Percentiles rank a stretch among this genome's conserved stretches.
These are phyloP conservation scores for Parelbella ahira DNA, from an alignment of 2,888 invertebrate species.

Conservation along the genomic window DNA sequence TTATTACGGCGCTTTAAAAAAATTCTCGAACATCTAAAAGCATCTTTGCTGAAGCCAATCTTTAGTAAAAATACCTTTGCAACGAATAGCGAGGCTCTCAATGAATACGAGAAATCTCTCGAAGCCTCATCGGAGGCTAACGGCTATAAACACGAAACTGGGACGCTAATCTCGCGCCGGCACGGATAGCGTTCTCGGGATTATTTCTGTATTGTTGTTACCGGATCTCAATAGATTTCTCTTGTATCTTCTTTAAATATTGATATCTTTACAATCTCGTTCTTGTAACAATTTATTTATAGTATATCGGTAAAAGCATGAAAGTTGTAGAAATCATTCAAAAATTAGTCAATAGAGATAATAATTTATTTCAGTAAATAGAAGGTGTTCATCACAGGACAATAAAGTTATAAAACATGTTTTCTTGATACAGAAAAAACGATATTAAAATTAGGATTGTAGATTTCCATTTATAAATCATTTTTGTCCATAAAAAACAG, in stretches of 20 bases:
- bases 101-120: conserved; percentile 16
- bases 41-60: conserved; percentile 13
- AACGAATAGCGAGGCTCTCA: conserved; percentile 13
- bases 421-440: too few relatives aligned
- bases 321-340: too few relatives aligned
- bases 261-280: conserved; percentile 4
- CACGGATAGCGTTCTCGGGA: conserved; percentile 17
- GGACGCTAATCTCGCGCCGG: conserved; percentile 26
- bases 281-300: too few relatives aligned
- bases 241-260: conserved; percentile 3
- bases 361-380: too few relatives aligned
- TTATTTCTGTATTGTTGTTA: conserved; percentile 20
- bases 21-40: too few relatives aligned
- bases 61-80: conserved; percentile 20
- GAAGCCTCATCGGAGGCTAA: conserved; percentile 12
- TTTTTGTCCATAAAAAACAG: too few relatives aligned
- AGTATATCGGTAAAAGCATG: too few relatives aligned
- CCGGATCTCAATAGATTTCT: conserved; percentile 5
- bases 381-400: too few relatives aligned
- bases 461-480: too few relatives aligned
- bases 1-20: conserved; percentile 9
- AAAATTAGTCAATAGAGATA: too few relatives aligned
- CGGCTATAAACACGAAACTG: conserved; percentile 26
- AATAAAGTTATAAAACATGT: too few relatives aligned
- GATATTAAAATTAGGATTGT: too few relatives aligned